Base-by-base conservation (phyloP, 2,888 invertebrate species). In the Polyommatus iphigenia region DNA sequence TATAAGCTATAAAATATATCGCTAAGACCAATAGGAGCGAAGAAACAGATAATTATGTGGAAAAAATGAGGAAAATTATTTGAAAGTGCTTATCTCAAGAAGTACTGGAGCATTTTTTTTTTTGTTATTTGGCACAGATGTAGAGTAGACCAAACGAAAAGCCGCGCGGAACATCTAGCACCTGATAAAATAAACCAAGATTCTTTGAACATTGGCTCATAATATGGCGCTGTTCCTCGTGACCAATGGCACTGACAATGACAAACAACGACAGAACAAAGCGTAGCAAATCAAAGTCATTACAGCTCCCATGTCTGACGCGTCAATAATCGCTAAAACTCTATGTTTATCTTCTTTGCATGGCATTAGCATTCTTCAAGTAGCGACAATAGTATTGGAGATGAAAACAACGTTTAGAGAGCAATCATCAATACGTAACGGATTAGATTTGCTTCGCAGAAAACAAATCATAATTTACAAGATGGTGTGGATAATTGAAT, bases 251-350 rank as follows among this genome's bases (percentile, higher is more conserved):
- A 50, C 50, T 32, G 67, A 67, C 67, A 80, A 81, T 79, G 80
- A 80, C 79, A 83, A 83, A 81, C 81, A 82, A 81, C 82, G 84
- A 82, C 82, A 80, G 82, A 84, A 85, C 83, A 81, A 84, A 83
- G 83, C 85, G 84, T 84, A 80, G 81, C 87, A 81, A 85, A 87
- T 85, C 81, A 78, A 82, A 83, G 85, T 82, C 83, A 82, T 82
- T 82, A 84, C 84, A 85, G 82, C 83, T 83, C 83, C 83, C 83
- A 82, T 82, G 83, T 54, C 79, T 84, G 83, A 80, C 84, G 83
- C 87, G 84, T 84, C 71, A 79, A 83, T 78, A 82, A 82, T 81
- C 80, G 29, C 78, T 79, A 62, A 71, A 76, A 72, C 29, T 67
- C 29, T 32, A 67, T 67, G 67, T 67, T 67, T 67, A 32, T 67